Percentiles rank a stretch among this genome's conserved stretches.
Evolutionary conservation across 2,113 vertebrate genomes (phyloP).

Genomic region (Oryctolagus cuniculus): mOryCun1.1 NC_091437.1:37492501-37493000

Average conservation of each 20-base stretch:
- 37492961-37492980: not conserved
- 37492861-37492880: not conserved
- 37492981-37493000: not conserved
- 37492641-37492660: not conserved
- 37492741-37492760: not conserved
- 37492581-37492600: rapidly evolving
- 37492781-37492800: not conserved
- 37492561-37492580: too few relatives aligned
- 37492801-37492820: not conserved
- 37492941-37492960: not conserved
- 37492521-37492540: too few relatives aligned
- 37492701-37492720: not conserved
- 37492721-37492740: not conserved
- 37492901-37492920: not conserved
- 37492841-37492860: not conserved
- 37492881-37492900: not conserved
- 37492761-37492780: not conserved
- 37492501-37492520: too few relatives aligned
- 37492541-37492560: too few relatives aligned
- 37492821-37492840: not conserved
- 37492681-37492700: not conserved
- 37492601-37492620: not conserved
- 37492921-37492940: not conserved
- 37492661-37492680: not conserved
- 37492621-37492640: rapidly evolving